Base-by-base conservation (phyloP, 2,888 invertebrate species). In the Pardosa pseudoannulata region DNA sequence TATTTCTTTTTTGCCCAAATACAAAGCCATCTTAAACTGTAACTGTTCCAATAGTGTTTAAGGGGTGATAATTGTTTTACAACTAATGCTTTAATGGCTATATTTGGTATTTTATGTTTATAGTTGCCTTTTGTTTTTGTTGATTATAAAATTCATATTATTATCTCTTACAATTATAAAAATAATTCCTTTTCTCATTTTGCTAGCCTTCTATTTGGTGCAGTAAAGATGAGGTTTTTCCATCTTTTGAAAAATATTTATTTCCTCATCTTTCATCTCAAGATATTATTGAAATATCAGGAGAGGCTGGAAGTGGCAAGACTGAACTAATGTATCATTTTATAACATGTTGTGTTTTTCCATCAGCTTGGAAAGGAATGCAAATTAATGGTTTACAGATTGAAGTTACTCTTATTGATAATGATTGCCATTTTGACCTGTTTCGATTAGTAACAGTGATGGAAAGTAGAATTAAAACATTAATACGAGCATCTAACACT, bases 291-390 rank as follows among this genome's bases (percentile, higher is more conserved):
- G 56, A 74, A 68, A 81, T 81, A 50, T 67, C 73, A 9, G 81
- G 81, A 46, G 41, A 32, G 19, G 64, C 81, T 39, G 81, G 81
- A 19, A 27, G 65, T 39, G 73, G 81, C 0, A 81, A 81, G 72
- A 81, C 81, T 23, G 81, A 81, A 27, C 7, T 81, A 1, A n/a
- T 81, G 9, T 81, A 81, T 41, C 68, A 81, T 28, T 74, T 68
- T 19, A 74, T 74, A 19, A 23, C 29, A 16, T 23, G 62, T 19
- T 81, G 81, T 27, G 39, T 81, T 39, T 56, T 81, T 23, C 81
- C 81, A 29, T 23, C 46, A 0, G 46, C 13, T 3, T 81, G 74
- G 68, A 74, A 74, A 29, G 74, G 41, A 23, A 23, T 73, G 23
- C 9, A 36, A 6, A 11, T 72, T 19, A 41, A 19, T 29, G 79